These are phyloP conservation scores for Cephus pygmeus DNA, from an alignment of 2,888 invertebrate species.

Conservation along the genomic window DNA sequence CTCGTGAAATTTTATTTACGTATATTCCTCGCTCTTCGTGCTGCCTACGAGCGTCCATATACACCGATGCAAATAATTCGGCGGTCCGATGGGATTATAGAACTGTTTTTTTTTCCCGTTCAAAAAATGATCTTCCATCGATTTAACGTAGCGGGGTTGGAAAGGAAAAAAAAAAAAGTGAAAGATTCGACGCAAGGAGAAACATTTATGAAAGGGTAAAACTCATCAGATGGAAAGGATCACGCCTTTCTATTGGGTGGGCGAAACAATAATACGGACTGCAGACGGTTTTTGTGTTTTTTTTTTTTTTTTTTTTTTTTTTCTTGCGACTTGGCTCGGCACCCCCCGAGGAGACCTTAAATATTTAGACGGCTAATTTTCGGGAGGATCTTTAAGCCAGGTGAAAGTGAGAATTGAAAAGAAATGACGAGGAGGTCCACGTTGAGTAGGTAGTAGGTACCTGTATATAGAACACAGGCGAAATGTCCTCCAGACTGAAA, in stretches of 20 bases:
- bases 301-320: constrained; percentile 14
- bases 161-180: constrained; percentile 22
- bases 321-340: constrained; percentile 8
- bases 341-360: constrained; percentile 41
- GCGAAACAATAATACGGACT: constrained; percentile 47
- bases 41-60: background rate
- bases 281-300: constrained; percentile 54
- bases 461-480: constrained; percentile 31
- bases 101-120: background rate
- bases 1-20: constrained; percentile 54
- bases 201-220: constrained; percentile 28
- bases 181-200: background rate
- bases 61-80: background rate
- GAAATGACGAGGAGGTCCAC: constrained; percentile 44
- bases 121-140: background rate
- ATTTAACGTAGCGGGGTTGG: background rate
- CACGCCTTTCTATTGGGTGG: constrained; percentile 46
- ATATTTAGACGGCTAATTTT: constrained; percentile 63
- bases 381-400: constrained; percentile 56
- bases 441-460: constrained; percentile 22
- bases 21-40: constrained; percentile 28
- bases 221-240: constrained; percentile 57
- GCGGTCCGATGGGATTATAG: background rate
- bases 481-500: constrained; percentile 64
- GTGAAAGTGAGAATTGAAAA: constrained; percentile 59